Evolutionary conservation across 2,888 invertebrate genomes (phyloP).

Genomic region (Philhelius pedissequus): DNA sequence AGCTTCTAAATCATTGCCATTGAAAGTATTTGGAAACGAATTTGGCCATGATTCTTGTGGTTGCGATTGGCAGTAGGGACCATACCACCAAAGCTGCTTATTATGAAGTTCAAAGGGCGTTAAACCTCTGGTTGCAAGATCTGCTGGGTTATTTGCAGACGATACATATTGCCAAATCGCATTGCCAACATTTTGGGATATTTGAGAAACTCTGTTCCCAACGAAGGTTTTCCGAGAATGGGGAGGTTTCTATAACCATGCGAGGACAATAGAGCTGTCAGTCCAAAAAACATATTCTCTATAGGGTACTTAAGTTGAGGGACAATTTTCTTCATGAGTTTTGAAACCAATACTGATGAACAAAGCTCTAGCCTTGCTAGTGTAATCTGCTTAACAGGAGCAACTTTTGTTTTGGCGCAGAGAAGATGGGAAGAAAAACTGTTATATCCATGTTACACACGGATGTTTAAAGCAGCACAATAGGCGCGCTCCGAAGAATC

Average conservation of each 20-base stretch:
- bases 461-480: constrained; percentile 23
- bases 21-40: neutral
- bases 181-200: neutral
- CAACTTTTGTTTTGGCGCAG: neutral
- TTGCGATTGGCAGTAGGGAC: neutral
- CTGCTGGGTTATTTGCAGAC: too few species aligned
- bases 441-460: neutral
- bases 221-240: constrained; percentile 40
- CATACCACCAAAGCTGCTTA: neutral
- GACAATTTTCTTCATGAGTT: neutral
- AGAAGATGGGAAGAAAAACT: neutral
- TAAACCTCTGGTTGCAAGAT: neutral
- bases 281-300: too few species aligned
- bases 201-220: constrained; percentile 29
- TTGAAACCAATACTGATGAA: neutral
- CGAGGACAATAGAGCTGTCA: neutral
- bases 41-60: neutral
- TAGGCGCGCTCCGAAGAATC: constrained; percentile 36
- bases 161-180: too few species aligned
- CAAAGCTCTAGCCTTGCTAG: neutral
- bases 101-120: neutral
- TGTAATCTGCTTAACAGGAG: neutral
- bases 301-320: too few species aligned
- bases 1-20: neutral
- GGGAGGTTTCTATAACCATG: neutral